Conservation (phyloP, 2,888 invertebrate genomes). For the Neoitamus cyanurus region DNA sequence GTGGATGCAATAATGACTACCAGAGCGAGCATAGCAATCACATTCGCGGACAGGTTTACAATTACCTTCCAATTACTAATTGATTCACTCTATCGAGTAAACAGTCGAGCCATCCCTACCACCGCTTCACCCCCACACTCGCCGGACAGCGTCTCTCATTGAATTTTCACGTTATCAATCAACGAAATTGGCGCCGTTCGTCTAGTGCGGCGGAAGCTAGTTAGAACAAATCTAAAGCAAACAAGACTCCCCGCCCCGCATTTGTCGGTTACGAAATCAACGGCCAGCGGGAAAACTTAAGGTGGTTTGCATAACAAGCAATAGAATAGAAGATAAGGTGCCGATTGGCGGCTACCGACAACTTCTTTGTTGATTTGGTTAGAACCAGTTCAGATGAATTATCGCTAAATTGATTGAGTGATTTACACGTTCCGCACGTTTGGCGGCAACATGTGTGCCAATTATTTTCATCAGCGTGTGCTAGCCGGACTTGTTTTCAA, state of each 20-base stretch:
- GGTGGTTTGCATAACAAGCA: neutral
- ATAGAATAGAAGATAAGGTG: neutral
- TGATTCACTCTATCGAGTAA: neutral
- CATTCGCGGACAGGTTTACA: neutral
- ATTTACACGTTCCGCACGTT: neutral
- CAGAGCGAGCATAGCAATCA: neutral
- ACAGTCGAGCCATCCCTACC: neutral
- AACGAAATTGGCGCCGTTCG: neutral
- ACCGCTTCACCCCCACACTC: neutral
- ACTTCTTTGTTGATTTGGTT: neutral
- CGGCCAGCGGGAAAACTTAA: neutral
- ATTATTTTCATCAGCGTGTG: neutral
- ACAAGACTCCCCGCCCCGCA: neutral
- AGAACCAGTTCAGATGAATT: neutral
- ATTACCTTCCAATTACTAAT: neutral
- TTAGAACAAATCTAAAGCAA: neutral
- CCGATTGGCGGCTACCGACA: neutral
- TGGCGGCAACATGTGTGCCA: neutral
- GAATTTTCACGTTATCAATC: constrained; percentile 3
- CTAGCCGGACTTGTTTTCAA: neutral
- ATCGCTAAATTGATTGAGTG: neutral
- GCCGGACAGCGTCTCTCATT: neutral
- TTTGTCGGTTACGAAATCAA: neutral
- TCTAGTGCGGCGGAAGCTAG: neutral
- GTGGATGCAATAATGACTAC: neutral